Evolutionary conservation across 2,113 vertebrate genomes (phyloP).

Genomic region (Tragelaphus strepsiceros): DNA sequence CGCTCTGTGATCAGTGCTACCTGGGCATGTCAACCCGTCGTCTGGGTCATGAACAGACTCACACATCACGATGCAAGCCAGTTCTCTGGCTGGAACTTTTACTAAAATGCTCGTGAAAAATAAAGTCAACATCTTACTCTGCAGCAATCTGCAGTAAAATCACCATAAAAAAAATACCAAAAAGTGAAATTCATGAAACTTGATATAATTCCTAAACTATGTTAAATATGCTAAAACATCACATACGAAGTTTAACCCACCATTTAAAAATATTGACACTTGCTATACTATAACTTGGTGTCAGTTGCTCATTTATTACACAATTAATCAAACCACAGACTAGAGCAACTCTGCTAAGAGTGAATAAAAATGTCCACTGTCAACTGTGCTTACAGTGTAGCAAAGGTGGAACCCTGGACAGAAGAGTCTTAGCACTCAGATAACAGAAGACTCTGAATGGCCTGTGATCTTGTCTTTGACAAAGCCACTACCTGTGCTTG

Average conservation of each 20-base stretch:
- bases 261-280: neutral
- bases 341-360: neutral
- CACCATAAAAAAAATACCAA: neutral
- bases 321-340: neutral
- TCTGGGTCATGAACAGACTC: neutral
- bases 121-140: neutral
- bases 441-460: neutral
- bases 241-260: neutral
- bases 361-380: neutral
- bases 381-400: neutral
- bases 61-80: neutral
- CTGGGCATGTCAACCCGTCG: accelerated
- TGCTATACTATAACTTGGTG: neutral
- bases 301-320: neutral
- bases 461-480: neutral
- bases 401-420: neutral
- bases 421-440: neutral
- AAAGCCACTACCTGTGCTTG: accelerated
- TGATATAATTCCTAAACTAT: neutral
- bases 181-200: neutral
- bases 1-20: neutral
- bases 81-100: neutral
- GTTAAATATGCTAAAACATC: neutral
- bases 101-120: neutral
- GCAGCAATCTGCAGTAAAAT: neutral